Evolutionary conservation across 2,797 vertebrate genomes (phyloP).

Genomic region (Semaprochilodus insignis): DNA sequence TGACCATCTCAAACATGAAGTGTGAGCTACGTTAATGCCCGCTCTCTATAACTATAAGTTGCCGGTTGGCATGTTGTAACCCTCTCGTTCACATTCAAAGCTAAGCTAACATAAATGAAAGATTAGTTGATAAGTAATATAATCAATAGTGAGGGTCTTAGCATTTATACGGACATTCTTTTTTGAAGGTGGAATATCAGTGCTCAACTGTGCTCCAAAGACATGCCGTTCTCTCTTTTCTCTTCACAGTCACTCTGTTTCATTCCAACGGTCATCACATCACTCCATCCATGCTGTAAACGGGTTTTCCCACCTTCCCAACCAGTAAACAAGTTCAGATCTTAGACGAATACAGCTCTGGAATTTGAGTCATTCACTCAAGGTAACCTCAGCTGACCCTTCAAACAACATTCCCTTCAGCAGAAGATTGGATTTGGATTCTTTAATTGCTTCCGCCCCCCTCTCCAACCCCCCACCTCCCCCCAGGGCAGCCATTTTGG

Average conservation of each 20-base stretch:
- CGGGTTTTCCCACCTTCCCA: neutral
- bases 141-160: no score
- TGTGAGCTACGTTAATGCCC: no score
- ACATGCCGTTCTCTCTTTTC: neutral
- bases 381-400: constrained; percentile 15
- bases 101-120: no score
- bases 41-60: no score
- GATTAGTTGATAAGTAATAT: no score
- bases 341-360: constrained; percentile 8
- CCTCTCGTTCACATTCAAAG: no score
- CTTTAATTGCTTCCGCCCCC: constrained; percentile 38
- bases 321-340: neutral
- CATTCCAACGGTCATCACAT: neutral
- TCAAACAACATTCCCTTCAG: constrained; percentile 19
- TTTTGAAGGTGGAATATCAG: neutral
- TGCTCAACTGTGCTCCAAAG: neutral
- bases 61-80: no score
- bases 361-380: constrained; percentile 28
- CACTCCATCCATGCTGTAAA: neutral
- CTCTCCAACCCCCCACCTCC: neutral
- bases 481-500: neutral
- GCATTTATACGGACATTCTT: no score
- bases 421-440: constrained; percentile 41
- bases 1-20: no score
- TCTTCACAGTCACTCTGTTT: neutral